Evolutionary conservation across 2,113 vertebrate genomes (phyloP).

Genomic region (Tragelaphus imberbis): DNA sequence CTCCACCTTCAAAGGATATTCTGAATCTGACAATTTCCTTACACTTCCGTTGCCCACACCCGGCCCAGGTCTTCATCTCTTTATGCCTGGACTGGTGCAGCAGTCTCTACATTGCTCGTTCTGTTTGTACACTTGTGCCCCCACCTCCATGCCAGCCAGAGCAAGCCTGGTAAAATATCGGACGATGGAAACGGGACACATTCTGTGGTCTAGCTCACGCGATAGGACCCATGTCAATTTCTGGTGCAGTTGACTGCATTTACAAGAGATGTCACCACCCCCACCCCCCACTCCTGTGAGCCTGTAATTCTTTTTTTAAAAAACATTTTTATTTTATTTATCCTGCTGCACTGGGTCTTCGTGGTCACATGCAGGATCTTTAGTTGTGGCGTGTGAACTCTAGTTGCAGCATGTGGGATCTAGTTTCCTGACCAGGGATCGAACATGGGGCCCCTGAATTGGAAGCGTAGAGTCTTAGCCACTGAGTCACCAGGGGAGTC

Average conservation of each 20-base stretch:
- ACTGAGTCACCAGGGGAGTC: not conserved
- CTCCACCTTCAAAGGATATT: not conserved
- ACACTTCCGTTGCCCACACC: accelerated
- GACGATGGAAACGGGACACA: not conserved
- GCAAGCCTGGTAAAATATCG: not conserved
- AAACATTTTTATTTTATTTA: not conserved
- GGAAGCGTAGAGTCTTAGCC: not conserved
- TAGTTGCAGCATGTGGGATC: not conserved
- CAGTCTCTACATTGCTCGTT: not conserved
- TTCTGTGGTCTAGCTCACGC: not conserved
- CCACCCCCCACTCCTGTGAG: not conserved
- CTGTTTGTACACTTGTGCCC: not conserved
- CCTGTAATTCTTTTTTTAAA: not conserved
- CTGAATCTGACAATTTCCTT: not conserved
- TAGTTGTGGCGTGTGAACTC: not conserved
- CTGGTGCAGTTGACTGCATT: not conserved
- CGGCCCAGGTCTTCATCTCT: not conserved
- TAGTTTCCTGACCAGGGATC: not conserved
- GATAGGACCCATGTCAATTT: not conserved
- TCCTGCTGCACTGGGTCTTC: not conserved
- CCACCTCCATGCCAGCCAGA: not conserved
- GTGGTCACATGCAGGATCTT: too few species aligned
- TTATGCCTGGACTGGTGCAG: not conserved
- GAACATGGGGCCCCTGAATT: not conserved
- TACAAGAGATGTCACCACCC: too few species aligned